These are phyloP conservation scores for Brachyrhaphis roseni DNA, from an alignment of 2,797 vertebrate genomes.

Conservation along the genomic window DNA sequence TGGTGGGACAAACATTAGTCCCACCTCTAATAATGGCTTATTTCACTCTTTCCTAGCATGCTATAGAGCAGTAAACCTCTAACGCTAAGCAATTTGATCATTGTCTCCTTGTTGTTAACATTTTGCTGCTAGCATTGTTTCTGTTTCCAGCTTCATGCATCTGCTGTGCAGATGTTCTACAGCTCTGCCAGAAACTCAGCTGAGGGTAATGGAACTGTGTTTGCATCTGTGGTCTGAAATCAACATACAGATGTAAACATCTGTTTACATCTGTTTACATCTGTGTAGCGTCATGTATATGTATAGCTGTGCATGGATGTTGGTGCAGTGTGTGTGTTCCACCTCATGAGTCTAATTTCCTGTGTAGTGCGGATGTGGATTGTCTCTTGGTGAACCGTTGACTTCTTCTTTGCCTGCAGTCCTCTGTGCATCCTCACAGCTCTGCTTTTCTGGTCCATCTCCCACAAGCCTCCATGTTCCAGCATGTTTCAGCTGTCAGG, in stretches of 20 bases:
- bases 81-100: background rate
- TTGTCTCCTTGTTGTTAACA: too few relatives aligned
- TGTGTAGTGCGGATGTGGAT: slow-evolving; percentile 79
- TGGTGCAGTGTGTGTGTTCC: slow-evolving; percentile 10
- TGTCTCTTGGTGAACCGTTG: slow-evolving; percentile 46
- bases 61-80: background rate
- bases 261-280: slow-evolving; percentile 50
- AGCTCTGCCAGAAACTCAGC: slow-evolving; percentile 2
- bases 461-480: slow-evolving; percentile 21
- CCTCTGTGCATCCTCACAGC: slow-evolving; percentile 4
- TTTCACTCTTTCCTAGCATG: background rate
- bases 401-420: slow-evolving; percentile 66
- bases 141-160: background rate
- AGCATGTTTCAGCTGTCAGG: background rate
- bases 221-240: slow-evolving; percentile 2
- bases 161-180: background rate
- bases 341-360: slow-evolving; percentile 63
- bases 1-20: too few relatives aligned
- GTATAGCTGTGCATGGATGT: slow-evolving; percentile 22
- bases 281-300: slow-evolving; percentile 48
- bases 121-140: background rate
- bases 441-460: slow-evolving; percentile 11
- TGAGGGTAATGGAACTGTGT: too few relatives aligned
- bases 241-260: slow-evolving; percentile 16
- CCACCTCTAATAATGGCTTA: background rate